These are phyloP conservation scores for Cryptomyrus ogoouensis DNA, from an alignment of 2,113 vertebrate species.

Conservation along the genomic window DNA sequence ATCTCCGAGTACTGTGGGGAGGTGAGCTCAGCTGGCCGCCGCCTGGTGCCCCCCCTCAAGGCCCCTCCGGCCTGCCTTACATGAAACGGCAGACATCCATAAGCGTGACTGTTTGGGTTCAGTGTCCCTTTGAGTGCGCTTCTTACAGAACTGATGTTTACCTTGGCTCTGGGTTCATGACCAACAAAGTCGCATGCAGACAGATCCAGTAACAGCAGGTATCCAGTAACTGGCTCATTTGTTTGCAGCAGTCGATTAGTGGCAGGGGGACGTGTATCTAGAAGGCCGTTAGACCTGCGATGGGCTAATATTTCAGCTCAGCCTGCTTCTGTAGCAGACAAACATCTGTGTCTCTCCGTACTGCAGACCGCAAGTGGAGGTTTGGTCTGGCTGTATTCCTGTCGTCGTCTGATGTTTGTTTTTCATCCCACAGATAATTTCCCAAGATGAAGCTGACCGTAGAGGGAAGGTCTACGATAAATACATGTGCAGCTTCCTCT, in stretches of 20 bases:
- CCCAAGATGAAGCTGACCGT: slow-evolving; percentile 96
- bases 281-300: not conserved
- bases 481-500: slow-evolving; percentile 99
- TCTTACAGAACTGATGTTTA: not conserved
- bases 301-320: not conserved
- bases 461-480: slow-evolving; percentile 98
- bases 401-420: not conserved
- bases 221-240: not conserved
- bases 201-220: not conserved
- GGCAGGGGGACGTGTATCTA: not conserved
- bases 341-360: not conserved
- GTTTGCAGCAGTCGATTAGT: not conserved
- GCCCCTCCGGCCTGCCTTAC: not conserved
- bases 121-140: not conserved
- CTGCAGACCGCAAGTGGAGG: no score
- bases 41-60: not conserved
- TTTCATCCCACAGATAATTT: slow-evolving; percentile 79
- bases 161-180: not conserved
- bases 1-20: slow-evolving; percentile 98
- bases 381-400: not conserved
- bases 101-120: not conserved
- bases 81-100: not conserved
- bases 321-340: not conserved
- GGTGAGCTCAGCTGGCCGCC: slow-evolving; percentile 56
- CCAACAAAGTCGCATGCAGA: not conserved